Base-by-base conservation (phyloP, 1,140 invertebrate species). In the Cotesia glomerata region DNA sequence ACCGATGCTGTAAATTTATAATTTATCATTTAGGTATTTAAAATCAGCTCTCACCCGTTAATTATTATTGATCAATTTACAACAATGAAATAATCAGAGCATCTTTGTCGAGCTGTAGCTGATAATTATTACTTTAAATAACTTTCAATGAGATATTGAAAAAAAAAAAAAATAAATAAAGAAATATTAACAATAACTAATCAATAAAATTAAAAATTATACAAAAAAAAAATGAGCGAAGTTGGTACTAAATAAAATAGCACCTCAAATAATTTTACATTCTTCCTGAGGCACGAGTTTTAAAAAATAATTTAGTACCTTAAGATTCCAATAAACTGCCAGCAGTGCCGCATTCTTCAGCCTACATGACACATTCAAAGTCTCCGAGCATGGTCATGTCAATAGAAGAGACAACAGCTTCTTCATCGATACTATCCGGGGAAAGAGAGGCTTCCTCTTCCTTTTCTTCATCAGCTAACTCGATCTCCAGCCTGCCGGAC, bases 341-440 rank as follows among this genome's bases (percentile, higher is more conserved):
- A 76, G 76, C 79, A 77, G 76, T 75, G 59, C 77, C 78, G 69
- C 72, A 71, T 58, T 63, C 65, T 39, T 79, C 77, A 36, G 64
- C 69, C 32, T 75, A 71, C 70, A 80, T 80, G 4, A 77, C 79
- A 3, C 75, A 77, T 39, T 82, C 80, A 52, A 78, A 81, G 5
- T 77, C 79, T 61, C 79, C 77, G 11, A 81, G 68, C 8, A 82
- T 79, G 36, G 76, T 73, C 75, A 78, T 77, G 16, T 68, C 82
- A 32, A 73, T 75, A 14, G 78, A 35, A 5, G 82, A 80, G 11
- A 80, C 75, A 45, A 77, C 68, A 51, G 61, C 66, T 9, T 68
- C 69, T 11, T 69, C 69, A 13, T 71, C 73, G 13, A 66, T 14
- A 14, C 67, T 54, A 52, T 62, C 63, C n/a, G 56, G 16, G 13